These are phyloP conservation scores for Diarsia brunnea DNA, from an alignment of 2,888 invertebrate species.

Conservation along the genomic window DNA sequence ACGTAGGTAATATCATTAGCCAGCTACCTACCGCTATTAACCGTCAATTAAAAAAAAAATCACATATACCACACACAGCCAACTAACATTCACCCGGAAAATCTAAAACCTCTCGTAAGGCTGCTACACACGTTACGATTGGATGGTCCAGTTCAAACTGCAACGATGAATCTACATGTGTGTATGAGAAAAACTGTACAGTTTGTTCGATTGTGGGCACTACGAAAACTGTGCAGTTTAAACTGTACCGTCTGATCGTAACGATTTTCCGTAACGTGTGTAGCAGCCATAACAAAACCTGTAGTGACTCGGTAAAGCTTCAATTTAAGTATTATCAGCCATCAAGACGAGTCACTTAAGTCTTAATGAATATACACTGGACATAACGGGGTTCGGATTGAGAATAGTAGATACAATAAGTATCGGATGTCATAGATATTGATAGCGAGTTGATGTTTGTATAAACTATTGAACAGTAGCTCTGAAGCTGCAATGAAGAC, in stretches of 20 bases:
- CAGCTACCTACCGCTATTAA: too few species aligned
- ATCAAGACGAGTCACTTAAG: slow-evolving; percentile 73
- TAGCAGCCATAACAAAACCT: too few species aligned
- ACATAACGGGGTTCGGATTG: slow-evolving; percentile 48
- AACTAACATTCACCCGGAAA: slow-evolving; percentile 28
- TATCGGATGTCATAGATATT: slow-evolving; percentile 51
- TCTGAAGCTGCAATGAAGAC: not conserved
- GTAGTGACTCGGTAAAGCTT: slow-evolving; percentile 70
- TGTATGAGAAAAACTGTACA: too few species aligned
- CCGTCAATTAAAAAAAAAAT: not conserved
- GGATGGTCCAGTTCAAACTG: too few species aligned
- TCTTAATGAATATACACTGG: slow-evolving; percentile 66
- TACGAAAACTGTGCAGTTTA: too few species aligned
- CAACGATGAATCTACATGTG: too few species aligned
- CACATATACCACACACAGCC: slow-evolving; percentile 34
- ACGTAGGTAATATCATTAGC: too few species aligned
- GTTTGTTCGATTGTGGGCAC: too few species aligned
- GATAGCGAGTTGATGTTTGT: slow-evolving; percentile 23
- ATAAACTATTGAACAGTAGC: slow-evolving; percentile 36
- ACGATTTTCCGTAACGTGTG: too few species aligned
- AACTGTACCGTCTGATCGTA: too few species aligned
- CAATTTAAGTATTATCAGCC: slow-evolving; percentile 73
- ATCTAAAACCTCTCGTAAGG: slow-evolving; percentile 67
- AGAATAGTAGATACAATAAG: slow-evolving; percentile 31
- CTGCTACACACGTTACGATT: too few species aligned